Evolutionary conservation across 1,140 invertebrate species (phyloP), one percentile per base, ranked within the genome.

Genomic region (Pseudomyrmex flavicornis): DNA sequence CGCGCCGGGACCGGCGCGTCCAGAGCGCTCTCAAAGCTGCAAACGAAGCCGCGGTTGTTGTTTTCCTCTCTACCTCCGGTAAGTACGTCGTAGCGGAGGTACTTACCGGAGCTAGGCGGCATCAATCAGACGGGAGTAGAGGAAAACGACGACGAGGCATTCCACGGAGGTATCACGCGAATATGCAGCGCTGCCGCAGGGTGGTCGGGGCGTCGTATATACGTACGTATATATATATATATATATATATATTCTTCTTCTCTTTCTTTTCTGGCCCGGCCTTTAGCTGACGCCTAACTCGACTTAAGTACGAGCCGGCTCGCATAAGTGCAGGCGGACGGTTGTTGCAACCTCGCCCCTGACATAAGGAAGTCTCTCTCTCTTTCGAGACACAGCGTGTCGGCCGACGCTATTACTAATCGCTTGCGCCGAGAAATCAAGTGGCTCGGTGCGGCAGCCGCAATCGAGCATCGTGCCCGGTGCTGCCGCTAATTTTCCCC

Each of bases 381-480:
- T 26, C 26, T 26, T 26, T 26, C 63, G 35, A 35, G 12, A 17
- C 5, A 48, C 17, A 17, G 17, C 17, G 70, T 17, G 59, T 22
- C 8, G 63, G 52, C 50, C 46, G 17, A 46, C 35, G 84, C 70
- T 73, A 79, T 35, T 76, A 76, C 85, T 92, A 91, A 91, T 91
- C 90, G 90, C 84, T 89, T 84, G 85, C 84, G 87, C 86, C 88
- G 89, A 79, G 83, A 89, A 91, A 89, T 90, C 83, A 82, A 85
- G 82, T 84, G 83, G 61, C 68, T 26, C 17, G 66, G 70, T 10
- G 50, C 52, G 44, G 35, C 59, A 54, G 46, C 70, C 68, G 20
- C 84, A 73, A 73, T 73, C 84, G 52, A 68, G 58, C 61, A 35
- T 35, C 75, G 63, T 75, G 62, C 54, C 54, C 68, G 59, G 73